Evolutionary conservation across 2,888 invertebrate genomes (phyloP), one percentile per base, ranked within the genome.

Genomic region (Tetragonula carbonaria): DNA sequence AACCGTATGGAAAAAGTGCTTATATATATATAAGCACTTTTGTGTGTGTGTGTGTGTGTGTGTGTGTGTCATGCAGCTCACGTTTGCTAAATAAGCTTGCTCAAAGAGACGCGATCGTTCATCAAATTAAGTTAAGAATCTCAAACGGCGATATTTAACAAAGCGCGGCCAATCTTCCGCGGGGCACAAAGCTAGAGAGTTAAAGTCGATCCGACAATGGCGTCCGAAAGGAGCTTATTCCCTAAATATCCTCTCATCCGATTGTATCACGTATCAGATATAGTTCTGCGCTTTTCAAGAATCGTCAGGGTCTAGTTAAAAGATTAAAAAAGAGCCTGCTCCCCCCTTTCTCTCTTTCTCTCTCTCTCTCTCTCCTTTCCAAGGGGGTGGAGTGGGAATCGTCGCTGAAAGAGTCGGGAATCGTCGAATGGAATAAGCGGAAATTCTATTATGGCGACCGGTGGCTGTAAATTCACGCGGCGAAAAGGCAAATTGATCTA

Each of bases 151-250:
- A n/a, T 14, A 23, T 59, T n/a, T 59, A 59, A n/a, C n/a, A n/a
- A n/a, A 59, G 57, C 57, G 23, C 14, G 13, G 57, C 13, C 57
- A n/a, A 59, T 59, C 14, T 33, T 59, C 23, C n/a, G 23, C 57
- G 14, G 13, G n/a, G 57, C 57, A n/a, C 23, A n/a, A 13, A 23
- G 5, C 57, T 2, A 14, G 5, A n/a, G 5, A 14, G n/a, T 14
- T 5, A 59, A 55, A 53, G 53, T 51, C 51, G 16, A 16, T 28
- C n/a, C 11, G 23, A 62, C 67, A 55, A 68, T 62, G 45, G 38
- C 67, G 51, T 28, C 4, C 11, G 23, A 68, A 79, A 62, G 67
- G 23, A 66, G 66, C 78, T 78, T 63, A 70, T 23, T 51, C 18
- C 23, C 51, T 57, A 66, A 66, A 65, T 57, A 28, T 63, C 72